These are phyloP conservation scores for Pseudomyrmex pallidus DNA, from an alignment of 1,140 invertebrate species.

Conservation along the genomic window DNA sequence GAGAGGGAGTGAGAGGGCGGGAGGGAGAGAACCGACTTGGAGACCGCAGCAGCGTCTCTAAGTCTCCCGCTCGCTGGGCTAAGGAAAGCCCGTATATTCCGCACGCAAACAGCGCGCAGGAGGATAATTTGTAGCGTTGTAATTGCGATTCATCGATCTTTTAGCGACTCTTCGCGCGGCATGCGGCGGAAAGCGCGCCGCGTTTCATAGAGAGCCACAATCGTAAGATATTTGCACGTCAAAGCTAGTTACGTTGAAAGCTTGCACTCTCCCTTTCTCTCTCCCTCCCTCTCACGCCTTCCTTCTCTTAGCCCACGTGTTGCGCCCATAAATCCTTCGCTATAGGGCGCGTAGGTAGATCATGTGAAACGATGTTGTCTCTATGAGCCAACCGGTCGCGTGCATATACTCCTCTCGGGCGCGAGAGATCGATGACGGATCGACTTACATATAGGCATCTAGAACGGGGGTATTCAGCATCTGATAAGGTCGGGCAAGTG, in stretches of 20 bases:
- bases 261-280: background rate
- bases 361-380: slow-evolving; percentile 60
- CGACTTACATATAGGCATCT: slow-evolving; percentile 57
- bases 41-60: background rate
- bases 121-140: slow-evolving; percentile 58
- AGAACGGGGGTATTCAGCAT: slow-evolving; percentile 47
- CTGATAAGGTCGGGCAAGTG: slow-evolving; percentile 51
- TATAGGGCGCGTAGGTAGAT: slow-evolving; percentile 68
- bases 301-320: slow-evolving; percentile 51
- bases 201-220: slow-evolving; percentile 55
- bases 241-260: slow-evolving; percentile 59
- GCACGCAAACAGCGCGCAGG: slow-evolving; percentile 4
- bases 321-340: slow-evolving; percentile 62
- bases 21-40: slow-evolving; percentile 4
- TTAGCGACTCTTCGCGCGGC: slow-evolving; percentile 27
- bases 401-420: slow-evolving; percentile 30
- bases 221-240: slow-evolving; percentile 62
- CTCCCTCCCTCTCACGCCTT: slow-evolving; percentile 1
- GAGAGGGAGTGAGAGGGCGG: background rate
- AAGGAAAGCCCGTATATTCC: slow-evolving; percentile 20
- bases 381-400: slow-evolving; percentile 22
- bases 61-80: slow-evolving; percentile 5
- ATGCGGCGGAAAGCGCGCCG: slow-evolving; percentile 2
- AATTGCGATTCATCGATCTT: slow-evolving; percentile 59
- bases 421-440: slow-evolving; percentile 68